Evolutionary conservation across 2,888 invertebrate genomes (phyloP).

Genomic region (Andrena haemorrhoa): DNA sequence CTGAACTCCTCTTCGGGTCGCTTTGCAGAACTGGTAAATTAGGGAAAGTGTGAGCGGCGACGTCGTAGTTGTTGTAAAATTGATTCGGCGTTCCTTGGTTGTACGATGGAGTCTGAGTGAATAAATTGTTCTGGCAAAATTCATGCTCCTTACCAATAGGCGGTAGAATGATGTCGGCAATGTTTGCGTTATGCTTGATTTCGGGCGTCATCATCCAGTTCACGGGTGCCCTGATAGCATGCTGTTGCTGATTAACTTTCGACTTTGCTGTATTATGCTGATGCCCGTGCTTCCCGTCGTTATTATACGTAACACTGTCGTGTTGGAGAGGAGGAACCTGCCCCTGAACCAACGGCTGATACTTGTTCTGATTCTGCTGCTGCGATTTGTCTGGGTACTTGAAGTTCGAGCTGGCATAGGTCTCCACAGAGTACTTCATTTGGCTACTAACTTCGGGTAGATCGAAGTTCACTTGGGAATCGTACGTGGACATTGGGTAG

Average conservation of each 20-base stretch:
- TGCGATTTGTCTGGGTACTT: constrained; percentile 79
- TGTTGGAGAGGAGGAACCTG: constrained; percentile 77
- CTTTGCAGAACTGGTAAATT: constrained; percentile 80
- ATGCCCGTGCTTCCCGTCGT: constrained; percentile 66
- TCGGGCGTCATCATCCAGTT: constrained; percentile 89
- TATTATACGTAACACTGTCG: constrained; percentile 68
- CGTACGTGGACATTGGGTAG: constrained; percentile 79
- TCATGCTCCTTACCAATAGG: constrained; percentile 85
- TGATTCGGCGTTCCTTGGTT: constrained; percentile 82
- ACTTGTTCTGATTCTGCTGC: constrained; percentile 78
- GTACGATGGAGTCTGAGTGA: constrained; percentile 80
- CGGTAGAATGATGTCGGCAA: constrained; percentile 85
- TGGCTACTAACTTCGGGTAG: constrained; percentile 74
- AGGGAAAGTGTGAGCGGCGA: constrained; percentile 79
- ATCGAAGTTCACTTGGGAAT: constrained; percentile 78
- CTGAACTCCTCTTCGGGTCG: constrained; percentile 77
- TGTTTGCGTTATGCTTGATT: constrained; percentile 83
- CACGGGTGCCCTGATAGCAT: constrained; percentile 85
- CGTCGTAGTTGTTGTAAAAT: constrained; percentile 83
- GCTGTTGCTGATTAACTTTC: constrained; percentile 81
- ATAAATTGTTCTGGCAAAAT: constrained; percentile 83
- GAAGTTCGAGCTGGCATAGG: constrained; percentile 78
- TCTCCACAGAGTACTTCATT: constrained; percentile 78
- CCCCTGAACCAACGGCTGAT: constrained; percentile 77
- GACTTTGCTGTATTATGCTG: constrained; percentile 70